Conservation (phyloP, 2,113 vertebrate species). For the Mobula hypostoma region DNA sequence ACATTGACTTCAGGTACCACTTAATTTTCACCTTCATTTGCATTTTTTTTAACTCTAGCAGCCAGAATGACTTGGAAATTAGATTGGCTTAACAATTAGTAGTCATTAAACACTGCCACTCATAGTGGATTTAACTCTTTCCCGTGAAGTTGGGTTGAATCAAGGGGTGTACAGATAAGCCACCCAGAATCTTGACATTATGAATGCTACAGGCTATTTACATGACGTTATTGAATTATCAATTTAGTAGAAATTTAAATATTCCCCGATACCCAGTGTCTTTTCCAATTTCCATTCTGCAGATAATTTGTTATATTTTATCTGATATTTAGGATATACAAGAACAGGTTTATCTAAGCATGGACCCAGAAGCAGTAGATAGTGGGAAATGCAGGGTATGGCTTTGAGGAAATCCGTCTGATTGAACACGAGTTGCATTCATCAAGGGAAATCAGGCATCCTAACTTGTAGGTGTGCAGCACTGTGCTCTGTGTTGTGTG, state of each 20-base stretch:
- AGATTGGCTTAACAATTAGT: constrained; percentile 24
- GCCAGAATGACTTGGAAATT: constrained; percentile 19
- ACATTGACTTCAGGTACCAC: constrained; percentile 31
- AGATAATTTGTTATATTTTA: neutral
- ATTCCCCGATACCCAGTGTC: too few species aligned
- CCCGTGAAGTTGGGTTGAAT: constrained; percentile 24
- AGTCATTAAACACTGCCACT: constrained; percentile 21
- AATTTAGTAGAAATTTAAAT: neutral
- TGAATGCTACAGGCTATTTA: constrained; percentile 17
- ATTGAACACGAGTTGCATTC: neutral
- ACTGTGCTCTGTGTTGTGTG: neutral
- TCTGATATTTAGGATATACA: neutral
- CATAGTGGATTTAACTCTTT: constrained; percentile 33
- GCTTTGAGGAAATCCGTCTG: neutral
- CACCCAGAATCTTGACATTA: constrained; percentile 21
- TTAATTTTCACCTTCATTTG: constrained; percentile 35
- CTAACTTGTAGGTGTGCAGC: neutral
- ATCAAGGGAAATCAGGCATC: neutral
- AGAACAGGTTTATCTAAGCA: neutral
- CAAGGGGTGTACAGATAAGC: constrained; percentile 8
- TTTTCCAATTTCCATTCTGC: neutral
- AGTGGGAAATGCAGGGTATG: neutral
- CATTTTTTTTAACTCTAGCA: constrained; percentile 20
- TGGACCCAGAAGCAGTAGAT: neutral
- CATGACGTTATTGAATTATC: neutral